Evolutionary conservation across 2,113 vertebrate species (phyloP).

Genomic region (Campylomormyrus numenius): DNA sequence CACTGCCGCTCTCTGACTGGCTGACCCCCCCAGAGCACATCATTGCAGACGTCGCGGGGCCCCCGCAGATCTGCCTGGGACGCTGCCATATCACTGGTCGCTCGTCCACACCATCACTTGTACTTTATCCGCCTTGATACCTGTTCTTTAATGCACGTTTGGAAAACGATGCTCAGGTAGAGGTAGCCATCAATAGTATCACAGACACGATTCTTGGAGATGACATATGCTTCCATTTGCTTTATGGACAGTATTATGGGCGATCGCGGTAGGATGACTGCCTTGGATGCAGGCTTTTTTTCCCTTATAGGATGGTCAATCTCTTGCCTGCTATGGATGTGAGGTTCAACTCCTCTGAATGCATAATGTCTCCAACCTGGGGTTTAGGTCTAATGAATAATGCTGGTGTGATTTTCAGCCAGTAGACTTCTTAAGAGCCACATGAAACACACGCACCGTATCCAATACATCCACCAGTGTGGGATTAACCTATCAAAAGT

Average conservation of each 20-base stretch:
- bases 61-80: background rate
- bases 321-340: background rate
- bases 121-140: background rate
- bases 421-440: background rate
- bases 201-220: background rate
- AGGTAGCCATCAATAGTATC: background rate
- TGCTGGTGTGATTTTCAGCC: background rate
- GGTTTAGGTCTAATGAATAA: background rate
- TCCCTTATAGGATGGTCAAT: background rate
- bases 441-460: background rate
- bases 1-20: background rate
- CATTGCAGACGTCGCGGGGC: background rate
- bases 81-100: too few species aligned
- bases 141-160: background rate
- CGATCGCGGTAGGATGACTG: background rate
- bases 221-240: background rate
- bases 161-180: background rate
- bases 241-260: background rate
- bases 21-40: background rate
- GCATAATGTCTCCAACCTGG: background rate
- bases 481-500: background rate
- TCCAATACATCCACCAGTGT: background rate
- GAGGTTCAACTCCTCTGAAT: background rate
- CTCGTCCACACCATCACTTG: background rate
- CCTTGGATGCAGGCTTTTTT: background rate